These are phyloP conservation scores for Lasioglossum oenotherae DNA, from an alignment of 2,888 invertebrate species.

Conservation along the genomic window DNA sequence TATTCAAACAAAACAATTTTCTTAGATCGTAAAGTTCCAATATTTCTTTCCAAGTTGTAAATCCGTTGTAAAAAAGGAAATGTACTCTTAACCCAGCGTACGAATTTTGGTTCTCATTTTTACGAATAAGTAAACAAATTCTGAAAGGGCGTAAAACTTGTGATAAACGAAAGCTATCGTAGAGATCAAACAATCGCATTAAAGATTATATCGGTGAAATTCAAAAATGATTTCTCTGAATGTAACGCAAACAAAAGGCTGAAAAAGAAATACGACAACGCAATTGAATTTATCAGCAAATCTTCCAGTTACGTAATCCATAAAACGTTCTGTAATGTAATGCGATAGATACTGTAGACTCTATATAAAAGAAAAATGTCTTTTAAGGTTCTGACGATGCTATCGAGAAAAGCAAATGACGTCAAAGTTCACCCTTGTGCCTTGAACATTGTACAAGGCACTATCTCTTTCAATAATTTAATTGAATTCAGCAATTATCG, in stretches of 20 bases:
- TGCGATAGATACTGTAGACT: too few relatives aligned
- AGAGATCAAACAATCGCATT: too few relatives aligned
- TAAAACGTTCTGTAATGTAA: too few relatives aligned
- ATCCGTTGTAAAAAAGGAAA: too few relatives aligned
- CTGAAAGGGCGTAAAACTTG: background rate
- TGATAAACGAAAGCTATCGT: too few relatives aligned
- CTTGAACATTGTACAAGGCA: background rate
- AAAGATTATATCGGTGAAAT: too few relatives aligned
- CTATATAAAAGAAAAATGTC: background rate
- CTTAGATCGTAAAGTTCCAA: too few relatives aligned
- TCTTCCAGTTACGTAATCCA: background rate
- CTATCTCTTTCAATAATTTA: conserved; percentile 11
- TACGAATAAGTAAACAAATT: background rate
- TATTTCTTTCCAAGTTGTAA: too few relatives aligned
- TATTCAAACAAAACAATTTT: too few relatives aligned
- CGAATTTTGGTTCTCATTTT: background rate
- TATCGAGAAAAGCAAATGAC: background rate
- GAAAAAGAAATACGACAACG: background rate
- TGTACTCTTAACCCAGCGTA: background rate
- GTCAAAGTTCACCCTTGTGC: background rate
- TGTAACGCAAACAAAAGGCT: background rate
- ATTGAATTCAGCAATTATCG: conserved; percentile 49
- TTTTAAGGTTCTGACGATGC: background rate
- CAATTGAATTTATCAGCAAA: background rate
- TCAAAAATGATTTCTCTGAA: background rate